Evolutionary conservation across 2,888 invertebrate genomes (phyloP).

Genomic region (Tillus elongatus): DNA sequence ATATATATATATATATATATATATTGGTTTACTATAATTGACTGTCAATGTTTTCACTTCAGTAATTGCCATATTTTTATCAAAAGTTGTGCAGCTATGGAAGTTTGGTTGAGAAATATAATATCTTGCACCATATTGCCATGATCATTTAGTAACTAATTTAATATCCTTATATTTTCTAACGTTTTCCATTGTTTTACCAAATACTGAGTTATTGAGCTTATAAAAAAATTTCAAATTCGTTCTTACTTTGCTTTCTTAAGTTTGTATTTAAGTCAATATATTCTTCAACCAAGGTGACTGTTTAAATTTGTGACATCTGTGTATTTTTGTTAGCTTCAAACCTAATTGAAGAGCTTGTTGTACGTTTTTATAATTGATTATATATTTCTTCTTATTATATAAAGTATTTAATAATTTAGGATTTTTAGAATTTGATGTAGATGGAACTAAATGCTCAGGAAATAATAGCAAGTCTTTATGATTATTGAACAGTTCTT

Average conservation of each 20-base stretch:
- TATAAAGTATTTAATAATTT: conserved; percentile 20
- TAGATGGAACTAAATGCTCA: conserved; percentile 12
- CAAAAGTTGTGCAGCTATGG: conserved; percentile 18
- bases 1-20: no score
- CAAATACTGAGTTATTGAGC: conserved; percentile 13
- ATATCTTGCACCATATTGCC: conserved; percentile 15
- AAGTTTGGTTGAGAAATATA: conserved; percentile 20
- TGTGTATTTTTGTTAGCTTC: conserved; percentile 23
- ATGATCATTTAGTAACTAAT: conserved; percentile 13
- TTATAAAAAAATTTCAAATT: conserved; percentile 13
- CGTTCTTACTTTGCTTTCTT: conserved; percentile 17
- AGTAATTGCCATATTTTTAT: conserved; percentile 14
- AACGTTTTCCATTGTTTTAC: conserved; percentile 11
- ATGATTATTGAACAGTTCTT: conserved; percentile 27
- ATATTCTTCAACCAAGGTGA: conserved; percentile 30
- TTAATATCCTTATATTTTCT: no score
- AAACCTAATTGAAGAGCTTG: conserved; percentile 22
- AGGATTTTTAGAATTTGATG: background rate
- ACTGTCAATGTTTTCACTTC: conserved; percentile 17
- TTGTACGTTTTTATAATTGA: conserved; percentile 23
- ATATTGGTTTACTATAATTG: conserved; percentile 19
- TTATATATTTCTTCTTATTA: conserved; percentile 21
- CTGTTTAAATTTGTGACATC: conserved; percentile 30
- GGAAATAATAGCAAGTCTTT: conserved; percentile 13
- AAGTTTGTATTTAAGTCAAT: conserved; percentile 32